These are phyloP conservation scores for Darevskia nairensis DNA, from an alignment of 2,797 vertebrate genomes.

Conservation along the genomic window DNA sequence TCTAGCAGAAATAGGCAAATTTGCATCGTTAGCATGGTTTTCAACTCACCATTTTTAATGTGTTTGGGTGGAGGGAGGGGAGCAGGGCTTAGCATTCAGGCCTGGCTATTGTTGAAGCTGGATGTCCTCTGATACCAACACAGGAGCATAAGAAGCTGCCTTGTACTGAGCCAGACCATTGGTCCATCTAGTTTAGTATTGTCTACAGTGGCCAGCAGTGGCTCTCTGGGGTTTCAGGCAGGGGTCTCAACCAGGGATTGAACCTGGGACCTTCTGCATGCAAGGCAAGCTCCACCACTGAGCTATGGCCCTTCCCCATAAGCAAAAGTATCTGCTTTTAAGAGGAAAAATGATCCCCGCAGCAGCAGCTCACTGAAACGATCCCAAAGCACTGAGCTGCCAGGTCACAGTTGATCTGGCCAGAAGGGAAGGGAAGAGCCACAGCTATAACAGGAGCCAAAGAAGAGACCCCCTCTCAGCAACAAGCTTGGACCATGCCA, in stretches of 20 bases:
- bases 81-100: neutral
- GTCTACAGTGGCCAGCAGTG: too few relatives aligned
- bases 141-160: too few relatives aligned
- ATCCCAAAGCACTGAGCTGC: neutral
- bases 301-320: too few relatives aligned
- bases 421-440: neutral
- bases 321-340: neutral
- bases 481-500: neutral
- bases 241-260: too few relatives aligned
- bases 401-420: neutral
- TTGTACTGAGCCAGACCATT: too few relatives aligned
- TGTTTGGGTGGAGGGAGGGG: neutral
- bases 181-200: too few relatives aligned
- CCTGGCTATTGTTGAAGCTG: neutral
- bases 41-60: neutral
- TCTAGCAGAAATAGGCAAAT: neutral
- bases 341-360: neutral
- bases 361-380: neutral
- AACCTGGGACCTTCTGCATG: too few relatives aligned
- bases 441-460: neutral
- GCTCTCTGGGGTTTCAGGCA: too few relatives aligned
- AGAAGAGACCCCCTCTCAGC: neutral
- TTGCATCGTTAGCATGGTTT: neutral
- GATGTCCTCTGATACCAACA: neutral
- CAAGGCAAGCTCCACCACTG: too few relatives aligned